phyloP scores from a whole-genome alignment of 2,888 invertebrate genomes.

The Cancer borealis region DNA sequence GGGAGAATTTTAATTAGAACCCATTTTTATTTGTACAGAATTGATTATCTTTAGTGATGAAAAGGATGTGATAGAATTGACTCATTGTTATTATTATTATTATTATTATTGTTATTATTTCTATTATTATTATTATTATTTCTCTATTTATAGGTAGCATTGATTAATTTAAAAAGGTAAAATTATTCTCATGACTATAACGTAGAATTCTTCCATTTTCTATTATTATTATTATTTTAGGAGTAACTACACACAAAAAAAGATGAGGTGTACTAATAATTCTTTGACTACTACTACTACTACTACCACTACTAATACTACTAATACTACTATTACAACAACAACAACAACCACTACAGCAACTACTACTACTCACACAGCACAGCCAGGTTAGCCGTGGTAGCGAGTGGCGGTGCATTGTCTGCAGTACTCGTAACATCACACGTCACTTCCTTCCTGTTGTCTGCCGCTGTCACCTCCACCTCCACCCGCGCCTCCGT shows the following conservation, averaged over 20 bases:
- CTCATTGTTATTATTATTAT: no score
- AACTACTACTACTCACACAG: constrained; percentile 88
- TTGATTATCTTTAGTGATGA: no score
- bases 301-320: neutral
- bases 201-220: neutral
- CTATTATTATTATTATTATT: no score
- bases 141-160: no score
- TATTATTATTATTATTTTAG: neutral
- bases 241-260: neutral
- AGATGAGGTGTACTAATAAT: neutral
- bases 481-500: constrained; percentile 86
- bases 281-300: neutral
- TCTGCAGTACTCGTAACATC: constrained; percentile 95
- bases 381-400: constrained; percentile 90
- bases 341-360: neutral
- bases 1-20: no score
- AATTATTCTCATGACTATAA: no score
- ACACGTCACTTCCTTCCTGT: constrained; percentile 94
- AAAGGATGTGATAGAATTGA: no score
- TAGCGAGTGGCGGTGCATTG: constrained; percentile 88
- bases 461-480: constrained; percentile 93
- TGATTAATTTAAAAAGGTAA: no score
- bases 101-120: no score
- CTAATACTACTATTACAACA: neutral
- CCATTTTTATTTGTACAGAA: no score